Base-by-base conservation (phyloP, 2,888 invertebrate species). In the Nephrotoma guestfalica region DNA sequence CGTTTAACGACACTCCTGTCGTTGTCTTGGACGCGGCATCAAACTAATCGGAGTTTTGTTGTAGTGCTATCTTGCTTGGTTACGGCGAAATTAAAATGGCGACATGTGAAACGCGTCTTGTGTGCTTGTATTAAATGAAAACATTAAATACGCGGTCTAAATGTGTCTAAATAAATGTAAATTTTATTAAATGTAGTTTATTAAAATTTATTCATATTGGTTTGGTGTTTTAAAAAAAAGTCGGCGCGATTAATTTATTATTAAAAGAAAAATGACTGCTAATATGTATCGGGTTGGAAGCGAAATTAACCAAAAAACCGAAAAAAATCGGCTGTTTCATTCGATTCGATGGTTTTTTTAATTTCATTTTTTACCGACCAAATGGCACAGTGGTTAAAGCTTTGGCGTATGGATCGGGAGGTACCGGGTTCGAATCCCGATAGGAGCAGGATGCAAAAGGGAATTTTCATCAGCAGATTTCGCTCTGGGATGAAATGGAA, bases 281-380 rank as follows among this genome's bases (percentile, higher is more conserved):
- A 98, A 98, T 94, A 98, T 98, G 98, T 98, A 98, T 94, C 95
- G 98, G 94, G 98, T 98, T 94, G 98, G 98, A 96, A 98, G 98
- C 98, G 95, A 95, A 94, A 93, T 90, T 89, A 90, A 88, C 88
- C 71, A 71, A 71, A 71, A 71, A 18, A 30, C 18, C n/a, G 6
- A 4, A 4, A 18, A 71, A 30, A 71, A 71, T 87, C 85, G 86
- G 86, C 83, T 41, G 86, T 87, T 71, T 86, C 85, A 86, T 86
- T 86, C 84, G 51, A 42, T 84, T 47, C 47, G 18, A 45, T 86
- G n/a, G 51, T 86, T 51, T 86, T 86, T 51, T n/a, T 85, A 0
- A 42, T 85, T 71, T 71, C 9, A n/a, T 71, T 84, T 47, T 86
- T 86, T n/a, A n/a, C n/a, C n/a, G n/a, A n/a, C n/a, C n/a, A n/a